Evolutionary conservation across 2,113 vertebrate species (phyloP), one percentile per base, ranked within the genome.

Genomic region (Holacanthus passer): DNA sequence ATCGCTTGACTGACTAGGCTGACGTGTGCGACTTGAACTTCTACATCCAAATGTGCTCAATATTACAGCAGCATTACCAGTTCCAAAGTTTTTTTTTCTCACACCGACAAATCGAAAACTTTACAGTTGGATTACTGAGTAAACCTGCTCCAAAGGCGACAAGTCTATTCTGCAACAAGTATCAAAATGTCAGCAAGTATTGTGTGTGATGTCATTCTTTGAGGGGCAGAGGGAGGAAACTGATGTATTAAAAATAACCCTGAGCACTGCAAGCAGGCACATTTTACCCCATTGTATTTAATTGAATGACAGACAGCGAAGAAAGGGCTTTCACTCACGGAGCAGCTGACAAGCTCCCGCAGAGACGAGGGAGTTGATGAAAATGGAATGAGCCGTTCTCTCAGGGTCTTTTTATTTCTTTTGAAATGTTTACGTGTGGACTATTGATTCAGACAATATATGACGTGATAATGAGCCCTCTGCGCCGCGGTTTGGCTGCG

Each of bases 401-500:
- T 85, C 74, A 29, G n/a, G 52, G 66, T 48, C n/a, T 62, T 75
- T 80, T 87, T 24, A 16, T 56, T 86, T 52, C 39, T 55, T 78
- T 45, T 72, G 72, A 73, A 50, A 72, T 83, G 37, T 86, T 83
- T 81, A 66, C 20, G 6, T 64, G 29, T 72, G 74, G 62, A 82
- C 65, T 80, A 86, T 55, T 76, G 62, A 84, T 81, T 90, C n/a
- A 70, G 69, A 82, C 59, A 20, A 79, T 73, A 68, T 0, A n/a
- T 35, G 71, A 70, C 59, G 35, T 64, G 58, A 56, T 66, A 81
- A 81, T 60, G 69, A 76, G n/a, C 37, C 43, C 39, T 55, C 43
- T 62, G 66, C 16, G 48, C 52, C 59, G 32, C 10, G 1, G 45
- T 60, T 66, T 67, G 47, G 50, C 50, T 76, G 70, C 37, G 43